phyloP scores from a whole-genome alignment of 2,797 vertebrate genomes.

The Aotus griseimembra region DNA sequence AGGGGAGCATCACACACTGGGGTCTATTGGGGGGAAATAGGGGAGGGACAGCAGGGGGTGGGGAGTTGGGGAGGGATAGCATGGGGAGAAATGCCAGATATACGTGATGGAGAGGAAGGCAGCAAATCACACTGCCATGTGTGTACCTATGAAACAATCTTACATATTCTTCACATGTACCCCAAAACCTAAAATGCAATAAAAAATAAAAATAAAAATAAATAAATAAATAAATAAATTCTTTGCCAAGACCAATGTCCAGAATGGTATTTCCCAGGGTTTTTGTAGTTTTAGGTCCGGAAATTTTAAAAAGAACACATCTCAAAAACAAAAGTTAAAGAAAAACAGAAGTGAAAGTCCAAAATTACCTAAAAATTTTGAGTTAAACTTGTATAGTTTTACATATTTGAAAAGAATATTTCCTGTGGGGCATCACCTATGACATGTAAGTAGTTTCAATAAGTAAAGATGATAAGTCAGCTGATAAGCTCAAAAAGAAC shows the following conservation, averaged over 20 bases:
- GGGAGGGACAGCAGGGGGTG: too few species aligned
- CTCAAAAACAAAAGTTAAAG: not conserved
- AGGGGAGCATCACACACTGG: too few species aligned
- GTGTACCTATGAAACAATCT: too few species aligned
- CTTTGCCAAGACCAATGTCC: not conserved
- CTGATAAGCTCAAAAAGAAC: not conserved
- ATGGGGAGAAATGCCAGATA: too few species aligned
- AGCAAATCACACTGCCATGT: too few species aligned
- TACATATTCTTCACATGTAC: too few species aligned
- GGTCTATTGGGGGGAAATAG: too few species aligned
- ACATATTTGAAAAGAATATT: not conserved
- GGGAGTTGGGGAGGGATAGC: too few species aligned
- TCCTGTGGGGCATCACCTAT: not conserved
- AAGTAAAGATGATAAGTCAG: not conserved
- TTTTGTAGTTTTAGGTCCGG: not conserved
- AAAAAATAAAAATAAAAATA: too few species aligned
- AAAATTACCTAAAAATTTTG: constrained; percentile 18
- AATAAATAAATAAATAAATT: not conserved
- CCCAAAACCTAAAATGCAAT: too few species aligned
- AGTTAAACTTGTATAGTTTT: constrained; percentile 14
- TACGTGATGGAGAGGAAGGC: too few species aligned
- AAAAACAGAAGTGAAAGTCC: constrained; percentile 58
- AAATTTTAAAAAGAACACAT: not conserved
- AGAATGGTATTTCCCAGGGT: not conserved
- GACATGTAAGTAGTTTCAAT: not conserved